phyloP scores from a whole-genome alignment of 2,113 vertebrate species.

The Plecturocebus donacophilus region DNA sequence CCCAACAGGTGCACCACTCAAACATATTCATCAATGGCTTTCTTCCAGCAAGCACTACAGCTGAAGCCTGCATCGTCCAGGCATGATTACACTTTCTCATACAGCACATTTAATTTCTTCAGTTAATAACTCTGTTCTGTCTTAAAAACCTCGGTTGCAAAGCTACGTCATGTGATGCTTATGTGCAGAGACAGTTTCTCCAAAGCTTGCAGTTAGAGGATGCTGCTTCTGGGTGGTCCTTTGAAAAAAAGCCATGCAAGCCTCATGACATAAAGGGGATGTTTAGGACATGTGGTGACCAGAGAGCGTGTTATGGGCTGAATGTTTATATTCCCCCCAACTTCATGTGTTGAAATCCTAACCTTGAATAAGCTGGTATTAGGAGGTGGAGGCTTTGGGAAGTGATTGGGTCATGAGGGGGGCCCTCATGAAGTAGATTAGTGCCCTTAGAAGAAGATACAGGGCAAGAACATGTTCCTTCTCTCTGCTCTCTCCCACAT shows the following conservation, averaged over 20 bases:
- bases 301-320: background rate
- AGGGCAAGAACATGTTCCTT: background rate
- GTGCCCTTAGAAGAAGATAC: background rate
- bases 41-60: background rate
- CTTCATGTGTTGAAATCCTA: background rate
- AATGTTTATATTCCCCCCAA: background rate
- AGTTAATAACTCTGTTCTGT: constrained; percentile 36
- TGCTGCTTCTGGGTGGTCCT: rapidly evolving
- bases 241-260: background rate
- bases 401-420: background rate
- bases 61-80: background rate
- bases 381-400: background rate
- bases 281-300: background rate
- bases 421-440: background rate
- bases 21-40: background rate
- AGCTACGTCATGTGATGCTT: background rate
- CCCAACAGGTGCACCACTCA: constrained; percentile 36
- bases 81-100: background rate
- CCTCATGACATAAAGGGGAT: background rate
- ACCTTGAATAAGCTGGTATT: too few species aligned
- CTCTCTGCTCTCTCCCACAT: background rate
- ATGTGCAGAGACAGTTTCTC: background rate
- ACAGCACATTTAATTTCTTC: background rate
- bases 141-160: constrained; percentile 5
- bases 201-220: background rate